Evolutionary conservation across 2,888 invertebrate genomes (phyloP).

Genomic region (Aphelenchoides bicaudatus): DNA sequence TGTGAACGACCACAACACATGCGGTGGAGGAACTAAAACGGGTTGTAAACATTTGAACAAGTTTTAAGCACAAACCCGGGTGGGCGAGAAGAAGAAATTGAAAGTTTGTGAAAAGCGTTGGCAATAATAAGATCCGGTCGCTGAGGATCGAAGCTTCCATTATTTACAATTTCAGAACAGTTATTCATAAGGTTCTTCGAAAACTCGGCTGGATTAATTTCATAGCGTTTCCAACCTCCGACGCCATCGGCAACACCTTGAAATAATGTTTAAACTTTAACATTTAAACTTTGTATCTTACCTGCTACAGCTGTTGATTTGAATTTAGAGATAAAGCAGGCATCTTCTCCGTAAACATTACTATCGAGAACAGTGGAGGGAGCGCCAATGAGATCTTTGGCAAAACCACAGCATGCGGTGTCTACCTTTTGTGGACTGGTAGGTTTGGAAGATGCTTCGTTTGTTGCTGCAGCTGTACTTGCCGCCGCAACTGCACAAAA

Average conservation of each 20-base stretch:
- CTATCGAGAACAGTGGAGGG: constrained; percentile 60
- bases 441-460: background rate
- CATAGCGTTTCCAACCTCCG: constrained; percentile 95
- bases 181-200: constrained; percentile 88
- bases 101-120: constrained; percentile 49
- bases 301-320: constrained; percentile 86
- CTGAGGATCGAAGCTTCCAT: constrained; percentile 78
- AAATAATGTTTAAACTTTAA: constrained; percentile 19
- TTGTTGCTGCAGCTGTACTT: background rate
- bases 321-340: constrained; percentile 80
- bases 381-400: constrained; percentile 46
- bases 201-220: constrained; percentile 86
- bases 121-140: constrained; percentile 53
- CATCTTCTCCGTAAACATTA: constrained; percentile 94
- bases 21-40: constrained; percentile 80
- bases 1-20: constrained; percentile 87
- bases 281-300: constrained; percentile 63
- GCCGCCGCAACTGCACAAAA: constrained; percentile 14
- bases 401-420: constrained; percentile 55
- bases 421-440: constrained; percentile 37
- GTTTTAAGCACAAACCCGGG: constrained; percentile 41
- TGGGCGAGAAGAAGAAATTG: constrained; percentile 48
- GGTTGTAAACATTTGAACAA: background rate
- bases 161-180: constrained; percentile 83
- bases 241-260: constrained; percentile 96